phyloP scores from a whole-genome alignment of 2,797 vertebrate genomes.

The Bryconaethiops microstoma region DNA sequence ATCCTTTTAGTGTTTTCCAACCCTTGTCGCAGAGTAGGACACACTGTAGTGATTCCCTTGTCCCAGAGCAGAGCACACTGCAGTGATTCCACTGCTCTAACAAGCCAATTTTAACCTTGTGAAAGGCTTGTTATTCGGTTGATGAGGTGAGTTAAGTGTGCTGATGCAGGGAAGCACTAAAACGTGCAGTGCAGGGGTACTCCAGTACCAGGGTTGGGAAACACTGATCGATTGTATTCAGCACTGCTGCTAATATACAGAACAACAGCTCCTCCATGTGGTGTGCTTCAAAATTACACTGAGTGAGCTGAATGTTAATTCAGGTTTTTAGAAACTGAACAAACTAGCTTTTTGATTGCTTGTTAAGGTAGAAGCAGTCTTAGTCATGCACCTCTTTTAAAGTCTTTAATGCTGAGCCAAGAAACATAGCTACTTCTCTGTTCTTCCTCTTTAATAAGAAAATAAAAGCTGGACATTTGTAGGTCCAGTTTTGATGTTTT shows the following conservation, averaged over 20 bases:
- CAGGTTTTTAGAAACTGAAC: too few species aligned
- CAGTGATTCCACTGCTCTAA: too few species aligned
- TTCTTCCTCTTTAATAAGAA: too few species aligned
- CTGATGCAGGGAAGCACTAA: background rate
- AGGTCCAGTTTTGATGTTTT: too few species aligned
- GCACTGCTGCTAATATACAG: background rate
- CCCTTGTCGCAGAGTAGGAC: background rate
- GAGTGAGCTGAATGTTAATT: background rate
- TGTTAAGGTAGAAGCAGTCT: too few species aligned
- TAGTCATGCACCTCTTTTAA: too few species aligned
- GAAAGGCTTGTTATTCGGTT: background rate
- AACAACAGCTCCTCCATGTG: constrained; percentile 52
- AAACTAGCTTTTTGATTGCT: too few species aligned
- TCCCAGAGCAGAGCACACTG: too few species aligned
- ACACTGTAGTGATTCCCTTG: background rate
- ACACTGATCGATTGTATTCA: background rate
- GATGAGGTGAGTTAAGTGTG: background rate
- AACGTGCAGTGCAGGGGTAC: background rate
- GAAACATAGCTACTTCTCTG: too few species aligned
- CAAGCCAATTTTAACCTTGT: background rate
- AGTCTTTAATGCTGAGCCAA: too few species aligned
- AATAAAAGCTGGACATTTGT: too few species aligned
- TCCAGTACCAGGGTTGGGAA: constrained; percentile 13
- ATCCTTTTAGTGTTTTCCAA: constrained; percentile 1
- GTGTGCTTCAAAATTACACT: constrained; percentile 10